These are phyloP conservation scores for Lepilemur ruficaudatus DNA, from an alignment of 2,797 vertebrate genomes.

Conservation along the genomic window DNA sequence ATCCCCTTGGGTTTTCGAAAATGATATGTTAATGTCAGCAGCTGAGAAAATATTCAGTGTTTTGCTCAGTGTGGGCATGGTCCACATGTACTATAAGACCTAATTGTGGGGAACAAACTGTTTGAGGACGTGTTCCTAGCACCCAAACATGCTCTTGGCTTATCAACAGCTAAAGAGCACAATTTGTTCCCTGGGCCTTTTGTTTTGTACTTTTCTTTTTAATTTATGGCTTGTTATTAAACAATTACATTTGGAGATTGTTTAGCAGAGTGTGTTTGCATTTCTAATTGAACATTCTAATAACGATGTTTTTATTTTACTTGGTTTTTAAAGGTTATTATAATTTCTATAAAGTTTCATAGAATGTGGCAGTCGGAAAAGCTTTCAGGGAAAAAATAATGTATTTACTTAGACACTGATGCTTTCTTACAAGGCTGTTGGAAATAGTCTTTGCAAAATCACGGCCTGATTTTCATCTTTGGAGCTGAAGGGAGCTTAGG, in stretches of 20 bases:
- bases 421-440: background rate
- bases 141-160: background rate
- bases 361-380: conserved; percentile 44
- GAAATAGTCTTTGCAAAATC: background rate
- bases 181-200: background rate
- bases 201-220: conserved; percentile 3
- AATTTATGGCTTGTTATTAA: conserved; percentile 65
- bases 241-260: conserved; percentile 61
- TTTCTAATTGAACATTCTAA: conserved; percentile 61
- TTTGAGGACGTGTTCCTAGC: accelerated
- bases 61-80: accelerated
- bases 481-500: background rate
- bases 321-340: conserved; percentile 69
- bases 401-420: background rate
- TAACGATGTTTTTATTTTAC: conserved; percentile 64
- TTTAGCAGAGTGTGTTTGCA: conserved; percentile 39
- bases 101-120: accelerated
- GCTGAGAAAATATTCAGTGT: background rate
- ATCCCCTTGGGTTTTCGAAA: background rate
- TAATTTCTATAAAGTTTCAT: conserved; percentile 63
- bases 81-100: accelerated
- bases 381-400: conserved; percentile 41
- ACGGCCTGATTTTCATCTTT: background rate
- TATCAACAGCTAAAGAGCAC: background rate
- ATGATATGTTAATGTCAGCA: accelerated